A percentile compares a stretch with the other conserved stretches of the same genome.
These are phyloP conservation scores for Mythimna loreyi DNA, from an alignment of 2,888 invertebrate species.

Conservation along the genomic window DNA sequence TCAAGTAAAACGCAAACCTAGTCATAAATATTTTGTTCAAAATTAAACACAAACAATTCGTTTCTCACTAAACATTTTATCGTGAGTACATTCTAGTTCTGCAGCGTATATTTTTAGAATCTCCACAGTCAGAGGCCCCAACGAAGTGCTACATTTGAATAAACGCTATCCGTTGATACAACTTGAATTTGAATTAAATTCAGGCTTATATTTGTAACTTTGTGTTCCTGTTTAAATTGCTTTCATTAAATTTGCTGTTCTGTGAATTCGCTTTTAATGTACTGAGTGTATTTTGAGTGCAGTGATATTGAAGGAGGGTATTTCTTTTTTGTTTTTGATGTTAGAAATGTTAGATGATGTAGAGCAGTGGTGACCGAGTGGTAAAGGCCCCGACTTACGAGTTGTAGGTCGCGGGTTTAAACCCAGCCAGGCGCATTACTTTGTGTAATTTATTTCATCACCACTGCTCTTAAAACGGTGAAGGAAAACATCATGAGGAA, in stretches of 20 bases:
- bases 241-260: neutral
- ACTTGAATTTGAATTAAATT: slow-evolving; percentile 64
- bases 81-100: slow-evolving; percentile 25
- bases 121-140: slow-evolving; percentile 16
- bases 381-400: too few relatives aligned
- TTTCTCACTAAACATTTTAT: slow-evolving; percentile 30
- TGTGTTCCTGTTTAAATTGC: slow-evolving; percentile 32
- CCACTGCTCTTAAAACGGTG: too few relatives aligned
- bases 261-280: slow-evolving; percentile 2
- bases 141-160: slow-evolving; percentile 67
- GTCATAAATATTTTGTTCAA: neutral
- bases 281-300: neutral
- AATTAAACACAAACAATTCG: slow-evolving; percentile 33
- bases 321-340: too few relatives aligned
- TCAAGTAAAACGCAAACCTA: too few relatives aligned
- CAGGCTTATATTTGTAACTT: slow-evolving; percentile 35
- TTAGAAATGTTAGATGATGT: too few relatives aligned
- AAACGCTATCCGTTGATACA: slow-evolving; percentile 68
- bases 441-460: too few relatives aligned
- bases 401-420: too few relatives aligned
- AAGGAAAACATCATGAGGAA: too few relatives aligned
- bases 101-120: slow-evolving; percentile 47
- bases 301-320: too few relatives aligned
- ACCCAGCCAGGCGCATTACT: too few relatives aligned
- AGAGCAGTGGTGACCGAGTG: too few relatives aligned